These are phyloP conservation scores for Phataginus tetradactyla DNA, from an alignment of 2,797 vertebrate species.

Conservation along the genomic window DNA sequence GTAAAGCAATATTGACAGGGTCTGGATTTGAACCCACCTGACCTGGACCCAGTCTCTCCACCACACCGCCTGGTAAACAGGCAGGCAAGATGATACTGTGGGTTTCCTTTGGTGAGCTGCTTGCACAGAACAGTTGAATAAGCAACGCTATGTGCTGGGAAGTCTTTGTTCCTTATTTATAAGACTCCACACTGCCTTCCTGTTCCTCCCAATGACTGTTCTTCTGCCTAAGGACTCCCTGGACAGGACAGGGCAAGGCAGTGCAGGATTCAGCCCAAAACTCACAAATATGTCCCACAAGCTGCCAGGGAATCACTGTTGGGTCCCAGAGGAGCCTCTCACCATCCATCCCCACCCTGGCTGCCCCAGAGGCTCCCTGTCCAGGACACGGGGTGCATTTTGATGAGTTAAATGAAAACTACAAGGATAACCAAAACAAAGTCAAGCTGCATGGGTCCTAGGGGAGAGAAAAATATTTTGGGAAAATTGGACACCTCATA, in stretches of 20 bases:
- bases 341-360: not conserved
- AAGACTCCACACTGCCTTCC: not conserved
- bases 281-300: not conserved
- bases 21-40: not conserved
- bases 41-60: not conserved
- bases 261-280: not conserved
- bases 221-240: not conserved
- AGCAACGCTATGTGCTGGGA: not conserved
- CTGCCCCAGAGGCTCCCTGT: not conserved
- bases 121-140: not conserved
- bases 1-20: not conserved
- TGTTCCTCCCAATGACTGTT: not conserved
- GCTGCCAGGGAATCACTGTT: not conserved
- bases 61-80: fast-evolving
- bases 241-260: not conserved
- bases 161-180: conserved; percentile 4
- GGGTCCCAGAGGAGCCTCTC: not conserved
- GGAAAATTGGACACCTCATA: not conserved
- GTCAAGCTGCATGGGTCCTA: not conserved
- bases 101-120: not conserved
- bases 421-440: not conserved
- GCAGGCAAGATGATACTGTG: not conserved
- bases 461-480: not conserved
- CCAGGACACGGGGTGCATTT: not conserved
- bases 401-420: conserved; percentile 39